A percentile compares a stretch with the other conserved stretches of the same genome.
These are phyloP conservation scores for Eudorcas thomsonii DNA, from an alignment of 2,113 vertebrate genomes.

Conservation along the genomic window DNA sequence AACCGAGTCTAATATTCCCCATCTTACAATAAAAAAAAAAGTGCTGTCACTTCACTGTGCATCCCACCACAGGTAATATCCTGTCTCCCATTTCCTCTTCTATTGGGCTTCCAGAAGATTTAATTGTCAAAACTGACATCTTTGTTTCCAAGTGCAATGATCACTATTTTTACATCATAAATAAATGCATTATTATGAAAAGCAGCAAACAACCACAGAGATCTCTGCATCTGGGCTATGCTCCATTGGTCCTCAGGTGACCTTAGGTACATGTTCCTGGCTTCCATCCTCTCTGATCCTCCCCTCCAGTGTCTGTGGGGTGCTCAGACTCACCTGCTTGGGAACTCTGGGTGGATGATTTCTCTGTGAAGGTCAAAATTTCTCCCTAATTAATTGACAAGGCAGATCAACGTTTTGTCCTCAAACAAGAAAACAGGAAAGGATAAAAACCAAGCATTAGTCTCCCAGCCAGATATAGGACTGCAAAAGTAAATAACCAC, in stretches of 20 bases:
- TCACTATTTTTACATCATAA: neutral
- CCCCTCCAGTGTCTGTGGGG: neutral
- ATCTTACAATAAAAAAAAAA: neutral
- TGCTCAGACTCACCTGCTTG: neutral
- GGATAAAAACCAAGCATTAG: neutral
- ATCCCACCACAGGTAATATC: neutral
- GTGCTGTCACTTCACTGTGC: neutral
- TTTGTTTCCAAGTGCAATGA: neutral
- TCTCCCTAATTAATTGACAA: neutral
- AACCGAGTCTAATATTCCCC: neutral
- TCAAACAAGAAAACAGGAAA: neutral
- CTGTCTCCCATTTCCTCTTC: neutral
- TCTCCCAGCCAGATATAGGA: neutral
- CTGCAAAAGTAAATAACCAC: neutral
- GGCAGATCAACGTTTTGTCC: neutral
- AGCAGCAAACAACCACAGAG: neutral
- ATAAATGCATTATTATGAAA: neutral
- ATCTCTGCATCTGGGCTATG: neutral
- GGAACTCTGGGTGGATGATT: neutral
- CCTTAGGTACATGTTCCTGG: neutral
- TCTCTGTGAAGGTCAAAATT: neutral
- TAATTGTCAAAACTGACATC: neutral
- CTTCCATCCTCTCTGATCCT: neutral
- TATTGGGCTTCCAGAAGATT: neutral
- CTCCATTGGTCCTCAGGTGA: neutral